phyloP scores from a whole-genome alignment of 2,113 vertebrate genomes.

The Actenoides lindsayi region DNA sequence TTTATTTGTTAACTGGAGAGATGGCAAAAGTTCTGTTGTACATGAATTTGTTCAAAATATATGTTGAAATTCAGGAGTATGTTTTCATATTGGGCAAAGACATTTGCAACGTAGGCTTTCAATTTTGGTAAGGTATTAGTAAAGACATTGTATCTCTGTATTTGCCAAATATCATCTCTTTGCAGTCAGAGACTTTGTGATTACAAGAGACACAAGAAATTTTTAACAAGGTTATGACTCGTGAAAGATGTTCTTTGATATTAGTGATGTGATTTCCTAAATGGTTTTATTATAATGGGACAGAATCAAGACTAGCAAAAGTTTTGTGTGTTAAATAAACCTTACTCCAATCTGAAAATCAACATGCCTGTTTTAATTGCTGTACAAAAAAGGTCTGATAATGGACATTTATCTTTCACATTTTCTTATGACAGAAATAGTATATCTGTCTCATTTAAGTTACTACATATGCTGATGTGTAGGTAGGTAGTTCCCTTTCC shows the following conservation, averaged over 20 bases:
- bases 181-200: neutral
- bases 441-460: neutral
- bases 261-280: neutral
- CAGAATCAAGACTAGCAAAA: neutral
- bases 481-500: neutral
- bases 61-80: neutral
- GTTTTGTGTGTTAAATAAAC: neutral
- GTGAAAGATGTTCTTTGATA: neutral
- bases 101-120: neutral
- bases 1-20: neutral
- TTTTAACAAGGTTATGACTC: neutral
- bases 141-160: neutral
- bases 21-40: neutral
- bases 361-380: neutral
- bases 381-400: neutral
- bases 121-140: neutral
- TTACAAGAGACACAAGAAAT: neutral
- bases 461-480: neutral
- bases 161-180: neutral
- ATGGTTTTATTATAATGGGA: neutral
- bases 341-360: neutral
- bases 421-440: neutral
- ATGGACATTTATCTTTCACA: neutral
- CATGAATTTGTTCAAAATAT: neutral
- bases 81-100: neutral